phyloP scores from a whole-genome alignment of 2,888 invertebrate species.

The Morpho deidamia region DNA sequence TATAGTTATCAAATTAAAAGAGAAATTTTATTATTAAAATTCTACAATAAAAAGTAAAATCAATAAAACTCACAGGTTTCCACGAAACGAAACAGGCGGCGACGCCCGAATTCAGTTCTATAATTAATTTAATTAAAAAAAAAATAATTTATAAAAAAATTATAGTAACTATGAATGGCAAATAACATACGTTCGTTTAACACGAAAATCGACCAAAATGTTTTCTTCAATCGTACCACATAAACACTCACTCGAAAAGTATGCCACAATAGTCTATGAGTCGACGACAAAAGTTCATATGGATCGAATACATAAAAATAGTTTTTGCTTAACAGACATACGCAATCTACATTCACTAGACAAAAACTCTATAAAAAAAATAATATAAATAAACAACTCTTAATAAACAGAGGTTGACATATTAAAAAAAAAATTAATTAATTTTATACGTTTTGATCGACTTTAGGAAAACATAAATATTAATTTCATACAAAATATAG shows the following conservation, averaged over 20 bases:
- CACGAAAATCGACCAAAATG: constrained; percentile 2
- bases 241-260: constrained; percentile 15
- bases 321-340: too few species aligned
- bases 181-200: constrained; percentile 6
- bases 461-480: too few species aligned
- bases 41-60: constrained; percentile 3
- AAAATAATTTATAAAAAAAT: constrained; percentile 3
- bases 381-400: not conserved
- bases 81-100: constrained; percentile 19
- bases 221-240: constrained; percentile 3
- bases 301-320: not conserved
- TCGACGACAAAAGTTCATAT: not conserved
- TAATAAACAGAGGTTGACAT: too few species aligned
- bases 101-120: constrained; percentile 23
- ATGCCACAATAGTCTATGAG: not conserved
- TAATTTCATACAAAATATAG: too few species aligned
- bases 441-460: too few species aligned
- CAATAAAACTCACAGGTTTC: constrained; percentile 9
- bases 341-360: too few species aligned
- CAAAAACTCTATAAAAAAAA: not conserved
- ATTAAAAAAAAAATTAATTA: too few species aligned
- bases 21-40: not conserved
- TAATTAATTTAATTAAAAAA: constrained; percentile 11
- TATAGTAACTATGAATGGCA: constrained; percentile 20
- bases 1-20: not conserved